Evolutionary conservation across 2,113 vertebrate genomes (phyloP).

Genomic region (Clarias gariepinus): DNA sequence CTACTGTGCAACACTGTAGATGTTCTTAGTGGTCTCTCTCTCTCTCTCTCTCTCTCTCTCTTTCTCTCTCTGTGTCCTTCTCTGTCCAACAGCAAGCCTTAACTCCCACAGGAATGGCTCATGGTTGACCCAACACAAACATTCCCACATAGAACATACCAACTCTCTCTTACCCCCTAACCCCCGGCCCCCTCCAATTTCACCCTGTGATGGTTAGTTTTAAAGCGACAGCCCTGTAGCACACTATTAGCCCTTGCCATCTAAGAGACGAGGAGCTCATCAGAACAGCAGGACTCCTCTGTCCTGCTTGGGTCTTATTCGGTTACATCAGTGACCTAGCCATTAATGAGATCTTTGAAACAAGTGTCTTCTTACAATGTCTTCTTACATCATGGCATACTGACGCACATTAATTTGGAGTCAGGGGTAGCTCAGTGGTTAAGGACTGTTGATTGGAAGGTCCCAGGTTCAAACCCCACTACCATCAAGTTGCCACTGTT

Average conservation of each 20-base stretch:
- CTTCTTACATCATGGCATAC: too few relatives aligned
- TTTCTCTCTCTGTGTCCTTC: constrained; percentile 31
- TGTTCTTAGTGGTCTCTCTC: constrained; percentile 15
- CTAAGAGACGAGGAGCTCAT: constrained; percentile 2
- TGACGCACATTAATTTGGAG: too few relatives aligned
- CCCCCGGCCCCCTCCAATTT: background rate
- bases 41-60: constrained; percentile 38
- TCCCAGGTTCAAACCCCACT: too few relatives aligned
- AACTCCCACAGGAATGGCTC: constrained; percentile 52
- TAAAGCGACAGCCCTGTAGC: constrained; percentile 45
- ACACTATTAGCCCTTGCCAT: background rate
- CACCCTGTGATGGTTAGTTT: constrained; percentile 45
- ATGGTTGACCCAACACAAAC: constrained; percentile 53
- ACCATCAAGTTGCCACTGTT: too few relatives aligned
- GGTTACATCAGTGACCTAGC: background rate
- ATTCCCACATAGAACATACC: constrained; percentile 51
- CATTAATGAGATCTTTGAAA: constrained; percentile 9
- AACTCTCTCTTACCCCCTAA: constrained; percentile 15
- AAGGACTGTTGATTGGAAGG: too few relatives aligned
- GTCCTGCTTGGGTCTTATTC: constrained; percentile 7
- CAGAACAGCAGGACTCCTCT: background rate
- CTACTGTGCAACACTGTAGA: constrained; percentile 34
- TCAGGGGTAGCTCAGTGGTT: too few relatives aligned
- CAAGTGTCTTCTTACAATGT: background rate
- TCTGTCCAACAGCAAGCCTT: constrained; percentile 28